Evolutionary conservation across 2,888 invertebrate species (phyloP).

Genomic region (Lithophane socia): DNA sequence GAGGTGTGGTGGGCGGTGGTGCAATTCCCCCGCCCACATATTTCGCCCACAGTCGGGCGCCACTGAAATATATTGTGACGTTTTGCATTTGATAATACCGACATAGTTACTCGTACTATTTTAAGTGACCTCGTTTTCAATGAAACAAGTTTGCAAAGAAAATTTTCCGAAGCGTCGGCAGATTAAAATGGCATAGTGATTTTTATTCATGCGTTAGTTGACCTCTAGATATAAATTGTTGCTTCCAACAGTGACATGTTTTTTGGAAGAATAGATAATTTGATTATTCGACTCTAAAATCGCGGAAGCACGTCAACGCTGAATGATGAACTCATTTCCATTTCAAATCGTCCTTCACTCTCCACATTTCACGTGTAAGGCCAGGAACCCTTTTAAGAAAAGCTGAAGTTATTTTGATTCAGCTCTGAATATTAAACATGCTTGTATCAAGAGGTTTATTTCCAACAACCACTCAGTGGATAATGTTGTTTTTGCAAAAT

Average conservation of each 20-base stretch:
- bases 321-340: constrained; percentile 23
- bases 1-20: constrained; percentile 71
- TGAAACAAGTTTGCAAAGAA: constrained; percentile 44
- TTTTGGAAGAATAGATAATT: constrained; percentile 13
- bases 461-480: constrained; percentile 13
- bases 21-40: constrained; percentile 75
- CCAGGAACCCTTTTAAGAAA: constrained; percentile 12
- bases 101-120: constrained; percentile 58
- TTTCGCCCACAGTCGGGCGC: constrained; percentile 72
- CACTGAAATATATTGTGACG: constrained; percentile 73
- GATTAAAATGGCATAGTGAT: constrained; percentile 23
- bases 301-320: constrained; percentile 38
- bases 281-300: constrained; percentile 23
- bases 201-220: constrained; percentile 20
- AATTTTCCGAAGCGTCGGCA: constrained; percentile 44
- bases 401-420: constrained; percentile 32
- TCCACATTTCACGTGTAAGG: constrained; percentile 27
- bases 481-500: constrained; percentile 52
- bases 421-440: constrained; percentile 35
- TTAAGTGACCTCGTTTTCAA: constrained; percentile 61
- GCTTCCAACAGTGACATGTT: background rate
- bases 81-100: constrained; percentile 65
- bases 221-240: constrained; percentile 20
- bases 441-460: constrained; percentile 40
- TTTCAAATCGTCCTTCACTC: constrained; percentile 27